Evolutionary conservation across 2,113 vertebrate species (phyloP), one percentile per base, ranked within the genome.

Genomic region (Thymallus thymallus): DNA sequence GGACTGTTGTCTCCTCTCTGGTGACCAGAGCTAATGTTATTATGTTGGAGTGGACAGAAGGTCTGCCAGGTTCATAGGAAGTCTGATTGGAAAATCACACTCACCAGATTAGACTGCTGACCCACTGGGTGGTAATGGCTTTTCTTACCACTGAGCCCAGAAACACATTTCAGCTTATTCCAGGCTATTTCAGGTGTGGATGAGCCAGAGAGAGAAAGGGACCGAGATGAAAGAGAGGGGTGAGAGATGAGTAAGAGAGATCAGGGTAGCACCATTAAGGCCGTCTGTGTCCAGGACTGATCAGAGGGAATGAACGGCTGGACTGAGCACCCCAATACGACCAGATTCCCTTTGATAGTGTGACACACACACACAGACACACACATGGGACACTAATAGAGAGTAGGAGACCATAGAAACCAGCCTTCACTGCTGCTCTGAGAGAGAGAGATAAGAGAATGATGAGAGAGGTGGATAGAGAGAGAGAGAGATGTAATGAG

Each of bases 1-100:
- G 18, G 48, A 51, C 48, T 61, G 58, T 18, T 61, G 22, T 61
- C 58, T 61, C 13, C 48, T 18, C 48, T 51, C 48, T 18, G 48
- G 48, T 51, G 48, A 51, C 48, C 48, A 51, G 5, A 18, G 48
- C 3, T 14, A 51, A 51, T 51, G 48, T 51, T 51, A 51, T 51
- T 51, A 51, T 51, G 48, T 65, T 76, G 80, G 76, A 2, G 66
- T 26, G 67, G 65, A 82, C 70, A 77, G 75, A 64, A 78, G 72
- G 1, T 45, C 12, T 16, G 48, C 55, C 65, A 76, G 77, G 56
- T 76, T 82, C 1, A 46, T 12, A 9, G 32, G 60, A 68, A 73
- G 56, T 76, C 80, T 66, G 26, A 66, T 32, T 64, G 35, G 69
- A 81, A 75, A 74, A 79, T 65, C 71, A 46, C 68, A 65, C 75